These are phyloP conservation scores for Anser brachyrhynchus DNA, from an alignment of 2,113 vertebrate genomes.

Conservation along the genomic window DNA sequence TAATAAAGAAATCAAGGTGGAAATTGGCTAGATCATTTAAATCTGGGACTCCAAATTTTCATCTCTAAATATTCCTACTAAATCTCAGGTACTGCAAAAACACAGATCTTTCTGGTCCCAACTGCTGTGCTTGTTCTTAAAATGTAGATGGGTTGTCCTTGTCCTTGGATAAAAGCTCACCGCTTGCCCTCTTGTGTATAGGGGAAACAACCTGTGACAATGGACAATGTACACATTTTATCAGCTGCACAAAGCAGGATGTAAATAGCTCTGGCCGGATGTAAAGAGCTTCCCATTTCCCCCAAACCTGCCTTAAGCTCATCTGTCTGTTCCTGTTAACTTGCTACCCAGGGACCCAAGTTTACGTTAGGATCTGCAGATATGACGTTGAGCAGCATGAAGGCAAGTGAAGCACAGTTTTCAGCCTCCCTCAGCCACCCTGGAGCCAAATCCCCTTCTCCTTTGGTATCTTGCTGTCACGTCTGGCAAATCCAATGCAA, in stretches of 20 bases:
- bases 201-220: not conserved
- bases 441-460: not conserved
- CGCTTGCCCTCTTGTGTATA: not conserved
- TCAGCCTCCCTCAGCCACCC: not conserved
- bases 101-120: not conserved
- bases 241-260: not conserved
- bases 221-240: not conserved
- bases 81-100: not conserved
- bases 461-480: not conserved
- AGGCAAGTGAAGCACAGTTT: not conserved
- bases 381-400: fast-evolving
- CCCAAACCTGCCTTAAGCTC: not conserved
- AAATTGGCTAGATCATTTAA: not conserved
- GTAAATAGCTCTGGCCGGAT: not conserved
- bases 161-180: not conserved
- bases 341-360: not conserved
- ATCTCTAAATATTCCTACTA: not conserved
- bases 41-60: not conserved
- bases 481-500: not conserved
- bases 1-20: not conserved
- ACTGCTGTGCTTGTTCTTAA: not conserved
- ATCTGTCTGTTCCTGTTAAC: not conserved
- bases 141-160: not conserved
- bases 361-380: not conserved
- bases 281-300: not conserved